Evolutionary conservation across 1,140 invertebrate genomes (phyloP).

Genomic region (Oreohelix idahoensis): DNA sequence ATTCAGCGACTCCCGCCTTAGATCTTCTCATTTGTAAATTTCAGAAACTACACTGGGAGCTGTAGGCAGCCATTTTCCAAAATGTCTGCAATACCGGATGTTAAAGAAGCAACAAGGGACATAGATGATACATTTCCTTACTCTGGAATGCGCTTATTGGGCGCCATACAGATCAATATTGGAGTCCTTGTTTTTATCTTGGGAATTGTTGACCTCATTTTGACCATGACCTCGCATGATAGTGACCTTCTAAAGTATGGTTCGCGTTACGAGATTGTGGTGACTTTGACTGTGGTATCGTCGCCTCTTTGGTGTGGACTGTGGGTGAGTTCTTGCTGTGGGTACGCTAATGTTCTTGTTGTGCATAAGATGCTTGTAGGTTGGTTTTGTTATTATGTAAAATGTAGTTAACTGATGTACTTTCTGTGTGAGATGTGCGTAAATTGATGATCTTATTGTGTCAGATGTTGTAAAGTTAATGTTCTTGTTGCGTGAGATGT

Average conservation of each 20-base stretch:
- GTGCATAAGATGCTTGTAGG: too few relatives aligned
- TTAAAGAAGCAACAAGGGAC: background rate
- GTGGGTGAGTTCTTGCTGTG: slow-evolving; percentile 29
- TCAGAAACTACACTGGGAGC: background rate
- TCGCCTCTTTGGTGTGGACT: slow-evolving; percentile 35
- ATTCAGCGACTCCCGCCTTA: too few relatives aligned
- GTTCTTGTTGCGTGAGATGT: too few relatives aligned
- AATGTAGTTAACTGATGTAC: too few relatives aligned
- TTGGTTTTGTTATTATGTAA: too few relatives aligned
- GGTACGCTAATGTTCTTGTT: background rate
- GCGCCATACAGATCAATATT: slow-evolving; percentile 8
- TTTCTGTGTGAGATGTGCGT: background rate
- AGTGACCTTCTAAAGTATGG: slow-evolving; percentile 17
- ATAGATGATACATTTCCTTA: slow-evolving; percentile 14
- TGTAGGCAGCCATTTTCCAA: too few relatives aligned
- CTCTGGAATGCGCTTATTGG: slow-evolving; percentile 17
- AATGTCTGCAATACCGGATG: background rate
- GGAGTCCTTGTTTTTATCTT: slow-evolving; percentile 19
- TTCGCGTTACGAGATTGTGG: slow-evolving; percentile 12
- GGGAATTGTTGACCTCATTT: slow-evolving; percentile 15
- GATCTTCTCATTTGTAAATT: background rate
- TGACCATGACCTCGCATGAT: slow-evolving; percentile 25
- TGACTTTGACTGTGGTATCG: slow-evolving; percentile 3
- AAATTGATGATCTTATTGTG: background rate
- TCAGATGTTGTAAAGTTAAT: too few relatives aligned